Conservation (phyloP, 2,888 invertebrate species). For the Nasonovia ribisnigri region DNA sequence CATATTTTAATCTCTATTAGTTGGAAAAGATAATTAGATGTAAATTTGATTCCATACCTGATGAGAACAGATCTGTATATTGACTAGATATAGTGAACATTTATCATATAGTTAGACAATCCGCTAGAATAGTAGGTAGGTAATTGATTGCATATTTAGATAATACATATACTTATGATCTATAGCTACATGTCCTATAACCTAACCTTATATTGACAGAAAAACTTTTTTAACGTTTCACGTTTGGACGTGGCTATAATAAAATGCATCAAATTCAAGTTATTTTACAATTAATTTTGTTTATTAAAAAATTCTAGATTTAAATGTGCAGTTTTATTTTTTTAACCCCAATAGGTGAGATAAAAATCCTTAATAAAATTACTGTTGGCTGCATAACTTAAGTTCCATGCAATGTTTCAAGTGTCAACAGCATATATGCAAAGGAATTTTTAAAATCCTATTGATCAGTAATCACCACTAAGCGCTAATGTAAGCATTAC, state of each 20-base stretch:
- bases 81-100: no score
- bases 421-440: background rate
- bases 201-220: background rate
- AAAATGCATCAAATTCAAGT: background rate
- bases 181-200: background rate
- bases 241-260: background rate
- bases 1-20: no score
- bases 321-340: background rate
- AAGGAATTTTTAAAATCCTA: background rate
- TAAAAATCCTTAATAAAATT: background rate
- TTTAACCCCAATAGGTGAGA: background rate
- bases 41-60: no score
- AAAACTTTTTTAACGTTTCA: background rate
- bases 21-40: no score
- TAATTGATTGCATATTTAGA: no score
- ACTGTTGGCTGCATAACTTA: background rate
- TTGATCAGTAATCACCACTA: background rate
- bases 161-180: no score
- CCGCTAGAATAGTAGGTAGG: no score
- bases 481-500: background rate
- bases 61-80: no score
- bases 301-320: background rate
- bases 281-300: background rate
- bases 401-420: background rate
- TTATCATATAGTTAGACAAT: no score